phyloP scores from a whole-genome alignment of 2,113 vertebrate species.

The Mirza zaza region DNA sequence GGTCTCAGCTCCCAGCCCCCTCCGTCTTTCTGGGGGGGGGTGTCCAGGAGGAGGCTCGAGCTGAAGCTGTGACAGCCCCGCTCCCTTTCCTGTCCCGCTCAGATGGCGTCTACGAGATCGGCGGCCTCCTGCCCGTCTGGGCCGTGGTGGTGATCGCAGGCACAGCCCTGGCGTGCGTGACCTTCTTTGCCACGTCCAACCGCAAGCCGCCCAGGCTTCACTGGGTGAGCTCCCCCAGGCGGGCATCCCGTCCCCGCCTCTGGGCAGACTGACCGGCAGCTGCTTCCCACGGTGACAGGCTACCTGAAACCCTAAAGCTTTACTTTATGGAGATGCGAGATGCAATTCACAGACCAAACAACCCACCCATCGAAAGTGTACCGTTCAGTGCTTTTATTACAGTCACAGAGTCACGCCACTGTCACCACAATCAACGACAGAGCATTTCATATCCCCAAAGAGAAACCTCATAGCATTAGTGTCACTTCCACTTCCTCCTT shows the following conservation, averaged over 20 bases:
- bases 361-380: neutral
- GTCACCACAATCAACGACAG: neutral
- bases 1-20: neutral
- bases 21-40: neutral
- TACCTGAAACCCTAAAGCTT: neutral
- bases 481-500: neutral
- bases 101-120: constrained; percentile 91
- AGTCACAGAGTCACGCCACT: neutral
- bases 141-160: constrained; percentile 85
- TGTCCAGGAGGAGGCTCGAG: neutral
- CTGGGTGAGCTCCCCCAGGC: constrained; percentile 84
- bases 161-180: constrained; percentile 84
- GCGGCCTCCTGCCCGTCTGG: constrained; percentile 93
- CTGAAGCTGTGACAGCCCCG: neutral
- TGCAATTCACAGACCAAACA: neutral
- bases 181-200: constrained; percentile 91
- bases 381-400: neutral
- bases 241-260: accelerated
- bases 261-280: neutral
- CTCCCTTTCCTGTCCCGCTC: neutral
- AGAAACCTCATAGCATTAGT: neutral
- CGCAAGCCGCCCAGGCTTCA: constrained; percentile 90
- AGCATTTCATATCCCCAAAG: neutral
- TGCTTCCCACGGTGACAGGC: neutral
- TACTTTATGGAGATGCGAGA: neutral